Base-by-base conservation (phyloP, 2,888 invertebrate genomes). In the Pterostichus madidus region DNA sequence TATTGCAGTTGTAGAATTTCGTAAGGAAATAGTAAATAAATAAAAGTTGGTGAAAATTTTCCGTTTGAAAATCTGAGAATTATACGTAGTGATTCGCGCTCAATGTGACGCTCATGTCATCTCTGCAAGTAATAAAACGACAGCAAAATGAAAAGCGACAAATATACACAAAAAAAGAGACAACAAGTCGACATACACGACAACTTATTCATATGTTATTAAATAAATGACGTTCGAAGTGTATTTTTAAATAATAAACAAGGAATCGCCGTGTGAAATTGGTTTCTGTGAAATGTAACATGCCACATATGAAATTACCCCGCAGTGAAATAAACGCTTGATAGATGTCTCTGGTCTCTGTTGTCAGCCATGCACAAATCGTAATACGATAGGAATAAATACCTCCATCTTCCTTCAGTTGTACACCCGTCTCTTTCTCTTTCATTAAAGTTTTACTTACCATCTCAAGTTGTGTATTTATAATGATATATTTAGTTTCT, bases 401-500 rank as follows among this genome's bases (percentile, higher is more conserved):
- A 71, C 68, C 13, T 53, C 56, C 44, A 17, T 80, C 53, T 56
- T 53, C 68, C 11, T 80, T 56, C 32, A n/a, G 4, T 15, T 32
- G 24, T 76, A 13, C 7, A 4, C 11, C 56, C 39, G 17, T 71
- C 80, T 32, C 53, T 83, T 68, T 76, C 76, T 77, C 77, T 83
- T 52, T 77, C 77, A 77, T 81, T 75, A 61, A 81, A 81, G 75
- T 81, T 81, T 81, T 73, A 81, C 75, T 64, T 81, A 75, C 75
- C 81, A 81, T 81, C 81, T 81, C 80, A 59, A 81, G 81, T 81
- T 81, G 81, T 81, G 81, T 81, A 81, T 81, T 81, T 81, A 81
- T 81, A 81, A 81, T 81, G 81, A 81, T 81, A 81, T 81, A 81
- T 81, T 81, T 81, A 81, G 81, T 81, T 80, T 81, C 46, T 32